Base-by-base conservation (phyloP, 2,797 vertebrate species). In the Pseudochromis fuscus region DNA sequence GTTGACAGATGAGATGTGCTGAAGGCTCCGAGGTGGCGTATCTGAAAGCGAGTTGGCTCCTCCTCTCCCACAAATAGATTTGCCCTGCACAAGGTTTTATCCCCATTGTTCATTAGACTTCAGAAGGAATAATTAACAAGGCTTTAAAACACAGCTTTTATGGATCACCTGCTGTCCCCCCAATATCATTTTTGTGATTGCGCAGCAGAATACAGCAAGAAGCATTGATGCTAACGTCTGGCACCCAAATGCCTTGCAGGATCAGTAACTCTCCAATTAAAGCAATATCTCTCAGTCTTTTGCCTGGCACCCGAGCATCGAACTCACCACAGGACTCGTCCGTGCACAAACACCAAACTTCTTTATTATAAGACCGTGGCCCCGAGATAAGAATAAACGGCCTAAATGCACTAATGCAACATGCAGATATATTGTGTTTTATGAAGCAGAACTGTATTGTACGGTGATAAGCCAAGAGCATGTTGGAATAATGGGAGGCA, bases 141-240 rank as follows among this genome's bases (percentile, higher is more conserved):
- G 93, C 91, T 93, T 94, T 94, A 95, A 95, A 94, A 91, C 89
- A 90, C 88, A 84, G 89, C 87, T 92, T 95, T 95, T 94, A 94
- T 95, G 93, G 93, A 94, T 95, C 94, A 95, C 94, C 94, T 94
- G 94, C 94, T 95, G 94, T 95, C 94, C 91, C 85, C 82, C 88
- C 89, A 88, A 93, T 94, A 94, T 94, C 81, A 94, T 94, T 94
- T 94, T 94, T 94, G 91, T 93, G 93, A 93, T 93, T 93, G 94
- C 92, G 24, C 94, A 94, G 93, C 93, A 94, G 91, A 94, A 95
- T 92, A 88, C 87, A 58, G 78, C 73, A 69, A 91, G 92, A 87
- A 76, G 88, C 93, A 92, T 93, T 75, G 93, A 93, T 82, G 91
- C 90, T 91, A 92, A 92, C 82, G 93, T 92, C 92, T 94, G 94